phyloP scores from a whole-genome alignment of 2,113 vertebrate species.

The Gymnarchus niloticus region DNA sequence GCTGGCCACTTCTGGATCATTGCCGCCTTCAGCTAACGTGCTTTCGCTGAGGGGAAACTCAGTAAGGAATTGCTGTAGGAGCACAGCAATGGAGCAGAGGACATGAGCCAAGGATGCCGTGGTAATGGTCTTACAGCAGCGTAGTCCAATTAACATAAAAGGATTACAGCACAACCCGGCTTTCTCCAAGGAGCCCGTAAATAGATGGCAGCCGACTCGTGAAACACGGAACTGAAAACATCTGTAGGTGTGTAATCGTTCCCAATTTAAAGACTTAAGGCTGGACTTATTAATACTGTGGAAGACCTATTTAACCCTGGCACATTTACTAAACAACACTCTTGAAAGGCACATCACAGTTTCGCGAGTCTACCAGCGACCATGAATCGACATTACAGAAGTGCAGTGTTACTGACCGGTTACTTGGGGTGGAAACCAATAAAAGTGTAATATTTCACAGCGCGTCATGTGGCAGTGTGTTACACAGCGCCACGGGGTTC shows the following conservation, averaged over 20 bases:
- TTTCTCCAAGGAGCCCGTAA: neutral
- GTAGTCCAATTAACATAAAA: conserved; percentile 21
- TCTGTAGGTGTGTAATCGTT: neutral
- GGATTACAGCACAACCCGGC: conserved; percentile 12
- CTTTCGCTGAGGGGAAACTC: neutral
- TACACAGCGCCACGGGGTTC: neutral
- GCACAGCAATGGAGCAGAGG: neutral
- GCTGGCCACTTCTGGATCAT: neutral
- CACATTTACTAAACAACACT: neutral
- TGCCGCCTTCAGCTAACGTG: neutral
- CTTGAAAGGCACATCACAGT: neutral
- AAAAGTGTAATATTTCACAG: neutral
- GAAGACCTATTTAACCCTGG: neutral
- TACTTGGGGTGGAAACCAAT: neutral
- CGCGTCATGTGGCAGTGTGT: neutral
- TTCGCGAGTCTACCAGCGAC: no score
- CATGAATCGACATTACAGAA: neutral
- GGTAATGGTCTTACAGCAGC: conserved; percentile 14
- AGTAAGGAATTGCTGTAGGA: neutral
- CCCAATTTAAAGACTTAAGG: conserved; percentile 8
- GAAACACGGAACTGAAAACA: neutral
- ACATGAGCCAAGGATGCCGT: neutral
- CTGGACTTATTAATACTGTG: neutral
- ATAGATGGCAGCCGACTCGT: neutral
- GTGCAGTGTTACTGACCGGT: neutral